A percentile compares a stretch with the other conserved stretches of the same genome.
phyloP scores from a whole-genome alignment of 2,888 invertebrate genomes.

The Pammene aurita region DNA sequence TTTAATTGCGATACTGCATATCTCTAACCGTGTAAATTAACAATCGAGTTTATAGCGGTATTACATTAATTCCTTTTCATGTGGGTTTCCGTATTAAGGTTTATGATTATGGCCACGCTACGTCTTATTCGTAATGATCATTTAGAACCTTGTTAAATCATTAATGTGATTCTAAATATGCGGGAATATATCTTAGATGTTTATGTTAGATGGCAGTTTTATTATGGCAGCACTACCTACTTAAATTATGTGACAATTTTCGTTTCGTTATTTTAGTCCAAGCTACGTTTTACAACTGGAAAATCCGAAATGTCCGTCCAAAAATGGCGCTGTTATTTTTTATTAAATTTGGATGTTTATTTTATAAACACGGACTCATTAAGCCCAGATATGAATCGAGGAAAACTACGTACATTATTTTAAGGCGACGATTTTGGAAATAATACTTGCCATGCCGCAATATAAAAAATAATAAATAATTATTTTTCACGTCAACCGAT shows the following conservation, averaged over 20 bases:
- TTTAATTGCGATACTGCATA: neutral
- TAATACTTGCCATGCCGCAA: neutral
- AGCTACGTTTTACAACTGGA: neutral
- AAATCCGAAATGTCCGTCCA: neutral
- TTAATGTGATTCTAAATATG: conserved; percentile 2
- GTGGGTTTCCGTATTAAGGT: conserved; percentile 19
- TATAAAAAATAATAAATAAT: neutral
- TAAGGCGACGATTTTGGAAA: conserved; percentile 4
- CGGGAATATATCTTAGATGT: neutral
- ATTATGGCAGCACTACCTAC: neutral
- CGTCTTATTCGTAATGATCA: conserved; percentile 7
- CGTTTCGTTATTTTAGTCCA: neutral
- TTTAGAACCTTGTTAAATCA: neutral
- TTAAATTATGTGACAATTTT: neutral
- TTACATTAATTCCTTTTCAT: conserved; percentile 16
- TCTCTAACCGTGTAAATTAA: conserved; percentile 5
- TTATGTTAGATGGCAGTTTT: neutral
- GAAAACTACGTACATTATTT: conserved; percentile 15
- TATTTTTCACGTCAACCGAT: too few relatives aligned
- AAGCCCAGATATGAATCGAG: neutral
- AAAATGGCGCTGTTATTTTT: neutral
- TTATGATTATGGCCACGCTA: conserved; percentile 14
- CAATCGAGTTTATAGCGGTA: conserved; percentile 11
- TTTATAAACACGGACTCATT: conserved; percentile 22
- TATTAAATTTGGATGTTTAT: conserved; percentile 15